These are phyloP conservation scores for Madoqua kirkii DNA, from an alignment of 2,113 vertebrate genomes.

Conservation along the genomic window DNA sequence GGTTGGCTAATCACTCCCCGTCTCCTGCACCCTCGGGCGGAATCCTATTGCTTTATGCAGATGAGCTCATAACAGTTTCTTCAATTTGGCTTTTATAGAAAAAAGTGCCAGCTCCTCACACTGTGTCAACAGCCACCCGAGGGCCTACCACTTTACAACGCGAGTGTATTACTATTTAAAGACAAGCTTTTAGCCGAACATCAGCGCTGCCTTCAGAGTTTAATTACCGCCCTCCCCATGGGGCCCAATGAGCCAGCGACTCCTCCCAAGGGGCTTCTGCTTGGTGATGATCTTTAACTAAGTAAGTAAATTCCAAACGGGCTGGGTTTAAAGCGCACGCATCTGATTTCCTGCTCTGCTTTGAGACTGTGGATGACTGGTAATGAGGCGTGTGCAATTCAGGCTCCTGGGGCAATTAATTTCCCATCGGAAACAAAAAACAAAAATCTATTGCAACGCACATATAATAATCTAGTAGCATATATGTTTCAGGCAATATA, in stretches of 20 bases:
- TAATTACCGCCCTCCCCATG: conserved; percentile 90
- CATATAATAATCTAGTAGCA: not conserved
- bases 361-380: conserved; percentile 35
- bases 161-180: conserved; percentile 87
- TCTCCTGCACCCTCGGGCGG: conserved; percentile 87
- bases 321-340: conserved; percentile 73
- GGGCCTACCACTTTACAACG: conserved; percentile 85
- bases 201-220: conserved; percentile 81
- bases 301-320: conserved; percentile 81
- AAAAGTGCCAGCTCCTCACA: conserved; percentile 81
- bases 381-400: conserved; percentile 38
- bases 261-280: conserved; percentile 80
- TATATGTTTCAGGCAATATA: not conserved
- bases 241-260: conserved; percentile 82
- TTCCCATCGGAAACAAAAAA: not conserved
- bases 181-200: conserved; percentile 89
- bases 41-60: conserved; percentile 92
- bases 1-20: conserved; percentile 89
- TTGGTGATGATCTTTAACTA: conserved; percentile 84
- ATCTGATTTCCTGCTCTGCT: conserved; percentile 52
- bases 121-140: conserved; percentile 93
- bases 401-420: conserved; percentile 18
- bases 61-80: conserved; percentile 92
- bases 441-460: fast-evolving
- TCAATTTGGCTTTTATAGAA: conserved; percentile 88